Base-by-base conservation (phyloP, 1,140 invertebrate species). In the Tetranychus cinnabarinus region DNA sequence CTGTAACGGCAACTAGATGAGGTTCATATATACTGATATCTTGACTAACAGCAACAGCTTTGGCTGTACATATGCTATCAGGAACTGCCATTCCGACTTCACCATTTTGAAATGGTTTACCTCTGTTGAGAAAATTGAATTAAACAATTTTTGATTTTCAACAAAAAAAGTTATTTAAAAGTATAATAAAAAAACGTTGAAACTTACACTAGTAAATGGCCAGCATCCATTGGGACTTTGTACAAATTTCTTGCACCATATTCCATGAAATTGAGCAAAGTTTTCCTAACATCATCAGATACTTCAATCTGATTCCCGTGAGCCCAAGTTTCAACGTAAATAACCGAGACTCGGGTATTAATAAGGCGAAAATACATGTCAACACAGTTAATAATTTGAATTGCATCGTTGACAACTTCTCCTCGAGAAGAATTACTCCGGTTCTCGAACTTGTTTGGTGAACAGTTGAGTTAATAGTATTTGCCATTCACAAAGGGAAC, bases 261-360 rank as follows among this genome's bases (percentile, higher is more conserved):
- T 69, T 88, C 83, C 70, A 87, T 87, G 72, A 97, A 89, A 72
- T 84, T 86, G 64, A 82, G 79, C 68, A 97, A 79, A 60, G 87
- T 86, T 66, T 81, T 78, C 52, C 73, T 62, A n/a, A 73, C 67
- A 60, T 70, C 69, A 54, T 62, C 58, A 37, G 62, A 67, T 45
- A 82, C 81, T 68, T 90, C 87, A 70, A 93, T 87, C 70, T 86
- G 82, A 70, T 81, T 82, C 61, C 81, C 79, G 67, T 85, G 80
- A 70, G 85, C 83, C 91, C 91, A 97, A 55, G 89, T 89, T 77
- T 97, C 91, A 71, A 95, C 83, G 74, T 96, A 96, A 48, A 92
- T 85, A 63, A 97, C 82, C 12, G 88, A 88, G 34, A 95, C 84
- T 65, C 89, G 77, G 31, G 91, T 92, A 68, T 88, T 91, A 66